Evolutionary conservation across 2,113 vertebrate genomes (phyloP), one percentile per base, ranked within the genome.

Genomic region (Paradoxurus hermaphroditus): DNA sequence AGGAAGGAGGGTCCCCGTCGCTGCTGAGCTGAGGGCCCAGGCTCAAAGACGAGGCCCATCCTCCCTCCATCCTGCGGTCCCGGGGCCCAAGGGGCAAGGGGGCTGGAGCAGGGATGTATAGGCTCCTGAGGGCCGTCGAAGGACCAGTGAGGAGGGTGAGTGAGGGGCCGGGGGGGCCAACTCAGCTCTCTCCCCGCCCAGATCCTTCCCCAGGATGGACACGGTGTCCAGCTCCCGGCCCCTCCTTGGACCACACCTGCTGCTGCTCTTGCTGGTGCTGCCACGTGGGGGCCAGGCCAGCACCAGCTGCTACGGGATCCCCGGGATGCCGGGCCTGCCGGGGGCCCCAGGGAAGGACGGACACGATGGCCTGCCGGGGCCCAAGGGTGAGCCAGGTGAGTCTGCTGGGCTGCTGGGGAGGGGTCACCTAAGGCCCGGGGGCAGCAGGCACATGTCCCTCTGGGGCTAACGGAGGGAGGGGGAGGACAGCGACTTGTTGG

Each of bases 291-390:
- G 90, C 67, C 70, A 92, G 44, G 23, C 19, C 39, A 91, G 97
- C 7, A 4, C 36, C 1, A 56, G 31, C 41, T 98, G 97, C 96
- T 98, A 98, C 1, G 99, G 99, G 6, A 79, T 79, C 41, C 99
- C 99, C 4, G 99, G 99, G 2, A 97, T 99, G 75, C 99, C 99
- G 0, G 99, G 99, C 49, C 94, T 99, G 51, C 99, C 99, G 0
- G 99, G 99, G 0, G 3, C 98, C 3, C 99, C 99, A 0, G 99
- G 99, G 73, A 99, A 97, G 95, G 99, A 99, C 9, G 99, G 99
- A 4, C 97, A 99, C 0, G 98, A 99, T 1, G 99, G 99, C 29
- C 73, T 96, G 44, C 98, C 94, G 41, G 99, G 99, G 96, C 96
- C 98, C 92, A 99, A 99, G 98, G 99, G 99, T 0, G 99, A 99